These are phyloP conservation scores for Xiphias gladius DNA, from an alignment of 2,113 vertebrate species.

Conservation along the genomic window DNA sequence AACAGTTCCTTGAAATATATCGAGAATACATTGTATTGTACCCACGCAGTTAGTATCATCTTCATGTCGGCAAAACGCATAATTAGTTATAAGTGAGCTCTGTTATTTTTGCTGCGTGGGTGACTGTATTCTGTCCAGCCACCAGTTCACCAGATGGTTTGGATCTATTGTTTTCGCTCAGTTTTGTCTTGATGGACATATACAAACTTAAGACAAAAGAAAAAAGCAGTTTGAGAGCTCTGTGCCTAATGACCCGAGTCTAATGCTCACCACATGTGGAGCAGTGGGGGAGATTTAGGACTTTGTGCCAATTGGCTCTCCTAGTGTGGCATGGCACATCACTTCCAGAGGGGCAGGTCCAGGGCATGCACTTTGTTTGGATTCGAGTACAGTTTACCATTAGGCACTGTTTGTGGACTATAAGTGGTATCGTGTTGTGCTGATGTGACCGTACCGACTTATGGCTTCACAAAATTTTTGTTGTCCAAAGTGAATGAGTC, in stretches of 20 bases:
- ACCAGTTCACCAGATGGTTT: conserved; percentile 58
- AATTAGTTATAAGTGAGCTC: conserved; percentile 29
- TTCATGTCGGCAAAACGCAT: conserved; percentile 7
- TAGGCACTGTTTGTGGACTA: neutral
- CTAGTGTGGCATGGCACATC: conserved; percentile 6
- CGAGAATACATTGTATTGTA: neutral
- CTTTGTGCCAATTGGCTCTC: conserved; percentile 15
- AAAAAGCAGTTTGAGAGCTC: conserved; percentile 54
- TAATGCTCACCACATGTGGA: conserved; percentile 66
- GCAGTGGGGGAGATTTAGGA: conserved; percentile 25
- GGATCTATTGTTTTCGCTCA: conserved; percentile 58
- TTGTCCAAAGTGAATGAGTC: too few species aligned
- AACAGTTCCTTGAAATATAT: neutral
- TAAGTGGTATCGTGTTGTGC: neutral
- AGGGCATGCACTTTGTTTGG: neutral
- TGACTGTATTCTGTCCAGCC: conserved; percentile 19
- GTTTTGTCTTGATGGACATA: conserved; percentile 51
- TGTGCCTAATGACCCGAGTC: conserved; percentile 64
- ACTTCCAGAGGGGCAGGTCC: conserved; percentile 2
- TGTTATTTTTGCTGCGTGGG: conserved; percentile 38
- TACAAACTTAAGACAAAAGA: conserved; percentile 73
- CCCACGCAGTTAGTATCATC: neutral
- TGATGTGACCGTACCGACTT: neutral
- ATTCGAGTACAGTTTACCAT: neutral
- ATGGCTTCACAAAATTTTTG: too few species aligned